Evolutionary conservation across 1,140 invertebrate genomes (phyloP).

Genomic region (Lasioglossum albipes): DNA sequence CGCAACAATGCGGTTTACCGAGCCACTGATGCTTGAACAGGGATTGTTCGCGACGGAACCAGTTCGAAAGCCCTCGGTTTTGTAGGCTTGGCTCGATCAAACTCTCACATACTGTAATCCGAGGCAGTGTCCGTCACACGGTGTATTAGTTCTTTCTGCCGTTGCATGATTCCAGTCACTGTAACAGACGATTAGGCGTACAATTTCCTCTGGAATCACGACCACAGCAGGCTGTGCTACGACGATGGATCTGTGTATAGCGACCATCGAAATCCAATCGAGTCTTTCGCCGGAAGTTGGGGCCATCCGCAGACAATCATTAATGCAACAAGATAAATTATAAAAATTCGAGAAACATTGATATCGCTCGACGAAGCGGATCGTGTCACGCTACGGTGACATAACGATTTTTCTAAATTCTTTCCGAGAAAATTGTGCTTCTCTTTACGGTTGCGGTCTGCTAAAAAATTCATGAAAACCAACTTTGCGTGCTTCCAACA

Average conservation of each 20-base stretch:
- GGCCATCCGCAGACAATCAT: neutral
- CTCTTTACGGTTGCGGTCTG: too few relatives aligned
- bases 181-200: conserved; percentile 57
- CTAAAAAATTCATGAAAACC: too few relatives aligned
- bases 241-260: neutral
- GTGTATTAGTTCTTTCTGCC: conserved; percentile 66
- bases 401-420: too few relatives aligned
- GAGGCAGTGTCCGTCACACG: conserved; percentile 66
- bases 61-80: neutral
- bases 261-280: neutral
- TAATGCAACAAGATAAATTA: neutral
- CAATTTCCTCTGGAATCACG: conserved; percentile 7
- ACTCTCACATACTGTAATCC: conserved; percentile 63
- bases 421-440: too few relatives aligned
- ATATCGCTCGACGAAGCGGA: too few relatives aligned
- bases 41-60: neutral
- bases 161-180: conserved; percentile 65
- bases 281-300: neutral
- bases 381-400: too few relatives aligned
- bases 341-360: too few relatives aligned
- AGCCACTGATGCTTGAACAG: neutral
- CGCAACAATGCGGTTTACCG: neutral
- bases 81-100: neutral
- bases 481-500: too few relatives aligned
- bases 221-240: too few relatives aligned